A percentile compares a stretch with the other conserved stretches of the same genome.
phyloP scores from a whole-genome alignment of 2,113 vertebrate genomes.

The Phodopus roborovskii region DNA sequence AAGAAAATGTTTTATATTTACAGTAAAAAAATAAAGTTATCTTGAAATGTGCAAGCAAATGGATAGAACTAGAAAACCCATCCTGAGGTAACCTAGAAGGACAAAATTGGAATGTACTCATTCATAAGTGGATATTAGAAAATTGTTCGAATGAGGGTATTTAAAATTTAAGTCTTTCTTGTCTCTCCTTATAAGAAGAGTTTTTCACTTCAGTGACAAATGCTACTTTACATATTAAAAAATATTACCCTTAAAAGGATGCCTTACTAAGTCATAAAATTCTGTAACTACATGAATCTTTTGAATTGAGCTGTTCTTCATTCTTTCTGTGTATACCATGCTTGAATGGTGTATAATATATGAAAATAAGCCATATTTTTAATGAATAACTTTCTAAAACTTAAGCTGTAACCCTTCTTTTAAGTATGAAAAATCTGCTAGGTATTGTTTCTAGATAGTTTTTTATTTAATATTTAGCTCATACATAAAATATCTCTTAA shows the following conservation, averaged over 20 bases:
- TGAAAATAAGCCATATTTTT: neutral
- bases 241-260: neutral
- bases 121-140: too few species aligned
- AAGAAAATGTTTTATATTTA: too few species aligned
- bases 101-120: too few species aligned
- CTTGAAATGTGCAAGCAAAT: too few species aligned
- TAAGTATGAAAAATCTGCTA: neutral
- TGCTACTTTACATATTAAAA: neutral
- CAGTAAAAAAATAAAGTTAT: too few species aligned
- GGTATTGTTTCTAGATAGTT: neutral
- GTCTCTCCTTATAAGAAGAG: too few species aligned
- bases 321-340: neutral
- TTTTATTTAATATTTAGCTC: conserved; percentile 22
- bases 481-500: neutral
- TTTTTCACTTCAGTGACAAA: neutral
- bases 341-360: neutral
- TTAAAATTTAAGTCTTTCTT: neutral
- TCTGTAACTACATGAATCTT: neutral
- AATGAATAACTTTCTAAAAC: neutral
- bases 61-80: too few species aligned
- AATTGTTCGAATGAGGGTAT: neutral
- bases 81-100: too few species aligned
- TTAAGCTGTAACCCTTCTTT: neutral
- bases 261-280: neutral
- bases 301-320: neutral